These are phyloP conservation scores for Erpetoichthys calabaricus DNA, from an alignment of 2,797 vertebrate species.

Conservation along the genomic window DNA sequence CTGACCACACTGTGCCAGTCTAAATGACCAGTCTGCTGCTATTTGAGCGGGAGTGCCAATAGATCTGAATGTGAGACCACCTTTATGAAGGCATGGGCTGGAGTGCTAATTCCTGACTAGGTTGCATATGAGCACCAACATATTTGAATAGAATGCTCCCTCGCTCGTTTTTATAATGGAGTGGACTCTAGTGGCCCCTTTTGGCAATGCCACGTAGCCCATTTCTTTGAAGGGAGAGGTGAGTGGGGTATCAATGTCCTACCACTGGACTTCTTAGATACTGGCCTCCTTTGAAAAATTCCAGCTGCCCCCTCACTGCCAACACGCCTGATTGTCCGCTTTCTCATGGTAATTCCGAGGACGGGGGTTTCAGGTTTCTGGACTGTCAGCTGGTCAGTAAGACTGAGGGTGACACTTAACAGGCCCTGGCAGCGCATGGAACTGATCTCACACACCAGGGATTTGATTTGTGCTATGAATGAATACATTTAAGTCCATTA, in stretches of 20 bases:
- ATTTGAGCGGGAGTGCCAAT: no score
- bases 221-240: constrained; percentile 13
- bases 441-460: constrained; percentile 91
- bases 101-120: no score
- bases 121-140: no score
- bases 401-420: constrained; percentile 90
- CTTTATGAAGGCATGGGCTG: no score
- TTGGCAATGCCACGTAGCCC: constrained; percentile 44
- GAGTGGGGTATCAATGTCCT: no score
- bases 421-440: constrained; percentile 95
- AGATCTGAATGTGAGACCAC: no score
- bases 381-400: constrained; percentile 87
- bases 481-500: constrained; percentile 88
- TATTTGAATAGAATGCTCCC: constrained; percentile 9
- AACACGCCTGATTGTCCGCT: constrained; percentile 98
- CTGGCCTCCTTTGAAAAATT: constrained; percentile 30
- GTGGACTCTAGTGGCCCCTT: constrained; percentile 37
- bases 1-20: no score
- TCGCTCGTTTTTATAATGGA: constrained; percentile 38
- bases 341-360: constrained; percentile 95
- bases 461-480: constrained; percentile 96
- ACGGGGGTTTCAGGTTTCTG: constrained; percentile 71
- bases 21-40: no score
- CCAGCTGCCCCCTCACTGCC: constrained; percentile 56
- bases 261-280: background rate